phyloP scores from a whole-genome alignment of 2,888 invertebrate species.

The Eristalis intricaria region DNA sequence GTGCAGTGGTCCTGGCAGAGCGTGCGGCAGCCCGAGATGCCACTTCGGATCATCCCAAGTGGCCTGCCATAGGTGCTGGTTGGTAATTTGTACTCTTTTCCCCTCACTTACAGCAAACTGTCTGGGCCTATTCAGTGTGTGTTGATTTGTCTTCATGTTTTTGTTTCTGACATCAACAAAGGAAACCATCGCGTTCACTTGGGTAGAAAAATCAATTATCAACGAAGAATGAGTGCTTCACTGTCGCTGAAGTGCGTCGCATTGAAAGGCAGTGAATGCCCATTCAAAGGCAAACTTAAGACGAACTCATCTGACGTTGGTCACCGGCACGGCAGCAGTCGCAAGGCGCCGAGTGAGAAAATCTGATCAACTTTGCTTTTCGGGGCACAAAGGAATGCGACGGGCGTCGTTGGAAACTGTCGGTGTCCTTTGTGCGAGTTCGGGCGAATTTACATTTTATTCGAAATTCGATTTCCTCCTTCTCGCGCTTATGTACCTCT shows the following conservation, averaged over 20 bases:
- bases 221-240: background rate
- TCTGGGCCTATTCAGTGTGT: too few relatives aligned
- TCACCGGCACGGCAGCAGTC: background rate
- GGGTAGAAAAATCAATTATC: conserved; percentile 33
- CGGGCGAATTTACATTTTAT: conserved; percentile 61
- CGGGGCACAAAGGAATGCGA: conserved; percentile 3
- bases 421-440: conserved; percentile 49
- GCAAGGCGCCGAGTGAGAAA: background rate
- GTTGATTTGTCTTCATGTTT: background rate
- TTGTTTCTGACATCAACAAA: background rate
- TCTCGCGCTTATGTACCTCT: conserved; percentile 5
- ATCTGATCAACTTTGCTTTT: background rate
- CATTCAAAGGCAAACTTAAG: conserved; percentile 48
- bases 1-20: background rate
- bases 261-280: conserved; percentile 13
- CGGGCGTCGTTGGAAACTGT: conserved; percentile 31
- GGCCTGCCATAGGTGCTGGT: background rate
- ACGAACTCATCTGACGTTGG: conserved; percentile 21
- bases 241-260: background rate
- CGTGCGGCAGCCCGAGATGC: background rate
- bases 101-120: too few relatives aligned
- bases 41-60: conserved; percentile 3
- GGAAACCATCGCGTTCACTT: conserved; percentile 16
- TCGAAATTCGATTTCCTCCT: conserved; percentile 60
- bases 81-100: background rate